phyloP scores from a whole-genome alignment of 2,888 invertebrate genomes.

The Lycophotia porphyrea region DNA sequence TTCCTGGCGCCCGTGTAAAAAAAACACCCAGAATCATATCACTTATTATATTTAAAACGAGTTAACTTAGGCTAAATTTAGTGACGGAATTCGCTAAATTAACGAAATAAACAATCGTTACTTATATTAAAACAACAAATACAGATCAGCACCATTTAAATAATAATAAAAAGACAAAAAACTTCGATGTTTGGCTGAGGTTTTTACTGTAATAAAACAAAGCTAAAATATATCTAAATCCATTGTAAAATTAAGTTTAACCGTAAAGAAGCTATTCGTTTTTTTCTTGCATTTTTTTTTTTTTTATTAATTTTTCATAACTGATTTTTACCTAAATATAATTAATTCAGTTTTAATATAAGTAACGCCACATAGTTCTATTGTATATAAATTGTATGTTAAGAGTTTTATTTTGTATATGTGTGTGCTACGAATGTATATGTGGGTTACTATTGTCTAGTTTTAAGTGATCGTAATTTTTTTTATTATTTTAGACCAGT shows the following conservation, averaged over 20 bases:
- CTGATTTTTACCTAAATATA: slow-evolving; percentile 22
- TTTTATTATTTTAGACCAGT: slow-evolving; percentile 64
- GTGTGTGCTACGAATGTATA: slow-evolving; percentile 87
- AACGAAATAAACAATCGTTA: slow-evolving; percentile 74
- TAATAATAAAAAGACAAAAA: slow-evolving; percentile 46
- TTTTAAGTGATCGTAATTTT: slow-evolving; percentile 70
- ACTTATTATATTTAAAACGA: slow-evolving; percentile 77
- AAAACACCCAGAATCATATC: slow-evolving; percentile 87
- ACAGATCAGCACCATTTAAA: slow-evolving; percentile 3
- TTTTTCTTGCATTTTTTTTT: slow-evolving; percentile 11
- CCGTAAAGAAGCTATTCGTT: slow-evolving; percentile 45
- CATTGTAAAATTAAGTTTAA: slow-evolving; percentile 17
- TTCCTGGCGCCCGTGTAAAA: slow-evolving; percentile 79
- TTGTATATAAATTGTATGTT: slow-evolving; percentile 68
- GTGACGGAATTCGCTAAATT: slow-evolving; percentile 77
- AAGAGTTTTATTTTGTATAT: slow-evolving; percentile 84
- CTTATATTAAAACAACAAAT: slow-evolving; percentile 62
- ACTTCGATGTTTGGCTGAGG: slow-evolving; percentile 53
- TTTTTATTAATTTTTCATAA: neutral
- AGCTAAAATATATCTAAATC: neutral
- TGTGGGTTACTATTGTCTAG: slow-evolving; percentile 83
- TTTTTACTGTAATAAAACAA: slow-evolving; percentile 14
- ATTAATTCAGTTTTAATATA: slow-evolving; percentile 61
- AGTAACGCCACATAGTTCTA: slow-evolving; percentile 64
- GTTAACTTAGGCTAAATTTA: slow-evolving; percentile 82